Evolutionary conservation across 1,140 invertebrate genomes (phyloP).

Genomic region (Popillia japonica): DNA sequence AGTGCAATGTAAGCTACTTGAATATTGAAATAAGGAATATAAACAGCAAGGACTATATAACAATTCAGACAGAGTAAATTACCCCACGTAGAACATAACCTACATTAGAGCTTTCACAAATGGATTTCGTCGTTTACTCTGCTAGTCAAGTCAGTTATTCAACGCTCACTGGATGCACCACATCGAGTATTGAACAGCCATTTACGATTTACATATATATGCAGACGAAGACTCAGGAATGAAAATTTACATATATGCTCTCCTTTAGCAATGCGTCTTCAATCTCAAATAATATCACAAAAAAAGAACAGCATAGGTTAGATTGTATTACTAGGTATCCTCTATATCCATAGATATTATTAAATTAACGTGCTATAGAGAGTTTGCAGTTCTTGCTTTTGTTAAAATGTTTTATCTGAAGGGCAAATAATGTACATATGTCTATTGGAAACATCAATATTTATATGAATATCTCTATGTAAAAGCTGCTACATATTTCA

Average conservation of each 20-base stretch:
- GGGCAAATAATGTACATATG: no score
- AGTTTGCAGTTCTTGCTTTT: neutral
- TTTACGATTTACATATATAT: slow-evolving; percentile 33
- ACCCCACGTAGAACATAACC: neutral
- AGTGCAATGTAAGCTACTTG: neutral
- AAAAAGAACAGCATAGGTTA: neutral
- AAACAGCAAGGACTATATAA: slow-evolving; percentile 1
- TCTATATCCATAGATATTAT: neutral
- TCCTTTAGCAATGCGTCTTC: neutral
- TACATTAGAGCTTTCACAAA: slow-evolving; percentile 1
- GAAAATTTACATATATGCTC: slow-evolving; percentile 19
- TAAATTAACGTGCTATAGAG: neutral
- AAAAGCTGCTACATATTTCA: no score
- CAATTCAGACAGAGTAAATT: neutral
- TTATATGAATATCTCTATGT: no score
- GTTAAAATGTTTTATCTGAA: no score
- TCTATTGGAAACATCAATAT: no score
- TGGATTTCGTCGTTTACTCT: slow-evolving; percentile 19
- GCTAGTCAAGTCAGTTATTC: slow-evolving; percentile 16
- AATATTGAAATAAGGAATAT: neutral
- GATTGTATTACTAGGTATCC: neutral
- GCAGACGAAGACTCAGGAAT: neutral
- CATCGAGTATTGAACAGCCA: slow-evolving; percentile 24
- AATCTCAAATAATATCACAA: slow-evolving; percentile 28
- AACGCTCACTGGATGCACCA: slow-evolving; percentile 1